These are phyloP conservation scores for Thunnus albacares DNA, from an alignment of 2,797 vertebrate species.

Conservation along the genomic window DNA sequence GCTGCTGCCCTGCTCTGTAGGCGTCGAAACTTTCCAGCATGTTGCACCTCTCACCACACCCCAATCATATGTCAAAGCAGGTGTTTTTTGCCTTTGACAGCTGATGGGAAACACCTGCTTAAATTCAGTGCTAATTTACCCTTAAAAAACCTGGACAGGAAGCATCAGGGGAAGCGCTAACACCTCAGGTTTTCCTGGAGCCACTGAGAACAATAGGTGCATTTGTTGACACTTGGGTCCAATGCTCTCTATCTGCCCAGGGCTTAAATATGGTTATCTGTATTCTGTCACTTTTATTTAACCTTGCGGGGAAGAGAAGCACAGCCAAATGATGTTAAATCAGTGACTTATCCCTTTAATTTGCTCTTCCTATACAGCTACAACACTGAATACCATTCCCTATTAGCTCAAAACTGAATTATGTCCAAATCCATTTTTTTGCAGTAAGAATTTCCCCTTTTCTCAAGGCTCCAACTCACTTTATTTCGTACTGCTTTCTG, in stretches of 20 bases:
- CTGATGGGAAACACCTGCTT: conserved; percentile 29
- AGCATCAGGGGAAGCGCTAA: not conserved
- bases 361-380: conserved; percentile 13
- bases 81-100: conserved; percentile 19
- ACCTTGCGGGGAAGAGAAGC: conserved; percentile 43
- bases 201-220: conserved; percentile 19
- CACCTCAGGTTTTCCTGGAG: conserved; percentile 33
- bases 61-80: conserved; percentile 32
- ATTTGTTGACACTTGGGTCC: conserved; percentile 27
- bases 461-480: conserved; percentile 10
- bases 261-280: conserved; percentile 41
- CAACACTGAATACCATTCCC: not conserved
- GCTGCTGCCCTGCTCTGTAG: conserved; percentile 11
- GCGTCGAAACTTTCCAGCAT: conserved; percentile 12
- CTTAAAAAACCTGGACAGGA: conserved; percentile 18
- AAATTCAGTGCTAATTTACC: conserved; percentile 17
- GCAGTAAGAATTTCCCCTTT: not conserved
- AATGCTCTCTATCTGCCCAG: conserved; percentile 27
- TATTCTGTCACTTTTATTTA: conserved; percentile 51
- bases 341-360: conserved; percentile 52
- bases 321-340: conserved; percentile 38
- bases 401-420: conserved; percentile 31
- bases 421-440: conserved; percentile 25
- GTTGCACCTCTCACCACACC: conserved; percentile 24
- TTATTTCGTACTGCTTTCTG: not conserved